Evolutionary conservation across 2,797 vertebrate genomes (phyloP), one percentile per base, ranked within the genome.

Genomic region (Tinamus major): DNA sequence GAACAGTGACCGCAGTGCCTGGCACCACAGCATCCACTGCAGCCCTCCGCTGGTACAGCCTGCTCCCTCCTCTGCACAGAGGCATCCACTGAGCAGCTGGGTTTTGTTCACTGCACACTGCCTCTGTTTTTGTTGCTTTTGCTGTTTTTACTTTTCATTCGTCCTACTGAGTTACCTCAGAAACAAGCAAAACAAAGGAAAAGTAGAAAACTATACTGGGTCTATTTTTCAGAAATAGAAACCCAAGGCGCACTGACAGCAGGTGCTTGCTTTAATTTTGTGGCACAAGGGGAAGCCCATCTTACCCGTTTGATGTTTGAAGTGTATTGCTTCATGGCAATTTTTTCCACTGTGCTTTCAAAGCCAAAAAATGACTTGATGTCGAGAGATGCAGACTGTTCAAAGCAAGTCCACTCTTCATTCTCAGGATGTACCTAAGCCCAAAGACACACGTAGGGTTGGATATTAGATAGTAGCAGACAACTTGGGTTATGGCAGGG

Each of bases 351-450:
- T 0, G 98, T 97, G 87, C 96, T 98, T 65, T 98, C 98, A 35
- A 98, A 98, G 90, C 98, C 98, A 14, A 98, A 98, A 71, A 98
- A 98, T 2, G 98, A 98, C 41, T 97, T 98, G 82, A 98, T 98
- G 93, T 98, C 98, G 0, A 98, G 97, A 6, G 98, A 98, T 1
- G 98, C 98, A 0, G 98, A 98, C 49, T 98, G 98, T 71, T 98
- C 98, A 15, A 98, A 98, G 92, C 98, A 98, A 0, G 98, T 98
- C 98, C 98, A 98, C 8, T 98, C 97, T 69, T 98, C 98, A 0
- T 98, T 98, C 85, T 98, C 98, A 1, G 98, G 98, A 75, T 98
- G 98, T 84, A 98, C 98, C 98, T 98, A 85, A 62, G 76, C 80
- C 44, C 81, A 90, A 20, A 86, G 58, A 68, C 4, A 24, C 9